These are phyloP conservation scores for Nesoenas mayeri DNA, from an alignment of 2,113 vertebrate genomes.

Conservation along the genomic window DNA sequence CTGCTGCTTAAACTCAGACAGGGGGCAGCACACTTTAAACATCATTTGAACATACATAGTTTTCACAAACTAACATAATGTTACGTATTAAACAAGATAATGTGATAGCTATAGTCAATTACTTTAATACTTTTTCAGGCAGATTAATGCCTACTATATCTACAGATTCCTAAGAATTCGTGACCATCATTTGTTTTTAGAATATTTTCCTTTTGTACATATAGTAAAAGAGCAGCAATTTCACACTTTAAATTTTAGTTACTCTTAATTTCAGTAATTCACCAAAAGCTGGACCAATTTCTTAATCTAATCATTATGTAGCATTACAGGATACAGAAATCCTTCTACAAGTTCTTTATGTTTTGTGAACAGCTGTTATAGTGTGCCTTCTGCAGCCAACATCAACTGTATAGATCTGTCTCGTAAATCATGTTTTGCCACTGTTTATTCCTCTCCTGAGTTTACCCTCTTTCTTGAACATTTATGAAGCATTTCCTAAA, in stretches of 20 bases:
- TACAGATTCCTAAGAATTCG: background rate
- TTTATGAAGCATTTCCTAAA: background rate
- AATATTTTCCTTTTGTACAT: background rate
- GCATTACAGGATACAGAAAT: background rate
- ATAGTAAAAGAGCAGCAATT: background rate
- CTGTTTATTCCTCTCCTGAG: background rate
- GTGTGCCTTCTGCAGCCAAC: background rate
- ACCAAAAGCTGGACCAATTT: background rate
- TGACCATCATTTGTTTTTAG: background rate
- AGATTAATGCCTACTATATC: background rate
- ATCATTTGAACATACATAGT: background rate
- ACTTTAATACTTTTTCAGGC: background rate
- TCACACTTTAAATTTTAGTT: background rate
- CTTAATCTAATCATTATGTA: background rate
- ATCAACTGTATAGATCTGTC: background rate
- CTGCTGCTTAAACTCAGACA: background rate
- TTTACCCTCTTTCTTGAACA: background rate
- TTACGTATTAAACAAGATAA: constrained; percentile 2
- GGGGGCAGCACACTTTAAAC: background rate
- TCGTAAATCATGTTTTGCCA: background rate
- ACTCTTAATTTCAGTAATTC: background rate
- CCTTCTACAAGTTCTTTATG: background rate
- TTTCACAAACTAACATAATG: background rate
- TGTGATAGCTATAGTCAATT: background rate
- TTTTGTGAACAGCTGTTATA: background rate